These are phyloP conservation scores for Emydoidea blandingii DNA, from an alignment of 2,797 vertebrate species.

Conservation along the genomic window DNA sequence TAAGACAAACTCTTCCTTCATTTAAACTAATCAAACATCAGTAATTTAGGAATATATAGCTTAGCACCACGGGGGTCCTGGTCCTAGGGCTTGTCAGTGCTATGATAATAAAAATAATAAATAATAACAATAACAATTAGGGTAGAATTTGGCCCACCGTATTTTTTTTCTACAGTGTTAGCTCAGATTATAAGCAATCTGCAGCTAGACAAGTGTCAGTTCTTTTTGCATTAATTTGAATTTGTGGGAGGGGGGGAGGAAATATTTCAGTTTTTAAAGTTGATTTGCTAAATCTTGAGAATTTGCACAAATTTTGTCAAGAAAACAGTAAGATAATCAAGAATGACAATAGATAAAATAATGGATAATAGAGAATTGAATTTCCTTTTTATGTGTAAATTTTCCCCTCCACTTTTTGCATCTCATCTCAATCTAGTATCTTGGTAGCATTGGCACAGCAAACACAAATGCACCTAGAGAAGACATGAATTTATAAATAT, in stretches of 20 bases:
- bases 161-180: neutral
- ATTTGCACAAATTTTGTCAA: neutral
- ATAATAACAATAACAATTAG: neutral
- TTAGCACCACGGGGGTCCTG: neutral
- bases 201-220: neutral
- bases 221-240: neutral
- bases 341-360: neutral
- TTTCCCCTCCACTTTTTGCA: neutral
- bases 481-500: constrained; percentile 45
- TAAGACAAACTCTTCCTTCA: neutral
- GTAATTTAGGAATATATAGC: neutral
- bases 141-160: neutral
- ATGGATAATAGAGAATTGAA: neutral
- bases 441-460: neutral
- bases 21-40: neutral
- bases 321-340: neutral
- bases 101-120: neutral
- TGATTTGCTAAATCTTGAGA: constrained; percentile 16
- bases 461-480: neutral
- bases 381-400: constrained; percentile 25
- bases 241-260: neutral
- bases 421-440: neutral
- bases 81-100: neutral
- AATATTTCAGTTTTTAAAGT: neutral
- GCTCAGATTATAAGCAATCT: neutral